phyloP scores from a whole-genome alignment of 1,140 invertebrate genomes.

The Tetragnatha versicolor region DNA sequence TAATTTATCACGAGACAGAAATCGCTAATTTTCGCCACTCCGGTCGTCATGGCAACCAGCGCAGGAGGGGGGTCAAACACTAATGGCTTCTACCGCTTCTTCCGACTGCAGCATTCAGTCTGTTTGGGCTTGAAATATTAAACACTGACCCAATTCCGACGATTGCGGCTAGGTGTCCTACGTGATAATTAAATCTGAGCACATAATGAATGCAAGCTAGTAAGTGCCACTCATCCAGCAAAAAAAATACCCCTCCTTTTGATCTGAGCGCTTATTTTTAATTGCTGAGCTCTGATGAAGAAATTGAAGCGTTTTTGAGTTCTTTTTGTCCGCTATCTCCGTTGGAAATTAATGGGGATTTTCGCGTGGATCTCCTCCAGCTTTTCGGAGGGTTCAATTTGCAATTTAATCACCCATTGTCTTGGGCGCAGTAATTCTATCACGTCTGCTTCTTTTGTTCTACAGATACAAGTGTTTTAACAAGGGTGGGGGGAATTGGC shows the following conservation, averaged over 20 bases:
- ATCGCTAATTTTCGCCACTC: slow-evolving; percentile 41
- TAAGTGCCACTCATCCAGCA: background rate
- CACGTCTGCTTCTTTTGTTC: too few species aligned
- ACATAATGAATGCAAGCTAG: slow-evolving; percentile 1
- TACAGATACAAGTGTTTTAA: too few species aligned
- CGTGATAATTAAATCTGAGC: slow-evolving; percentile 10
- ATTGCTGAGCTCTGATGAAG: background rate
- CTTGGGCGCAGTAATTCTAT: background rate
- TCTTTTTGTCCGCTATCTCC: too few species aligned
- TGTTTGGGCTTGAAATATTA: slow-evolving; percentile 23
- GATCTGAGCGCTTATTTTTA: slow-evolving; percentile 1
- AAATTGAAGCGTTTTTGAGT: too few species aligned
- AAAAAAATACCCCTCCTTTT: background rate
- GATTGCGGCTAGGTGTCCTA: background rate
- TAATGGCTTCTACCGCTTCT: slow-evolving; percentile 18
- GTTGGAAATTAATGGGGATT: slow-evolving; percentile 13
- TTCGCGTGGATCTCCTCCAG: background rate
- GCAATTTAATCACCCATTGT: background rate
- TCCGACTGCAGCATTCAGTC: background rate
- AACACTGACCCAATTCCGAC: background rate
- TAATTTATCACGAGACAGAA: slow-evolving; percentile 40
- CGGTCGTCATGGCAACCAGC: slow-evolving; percentile 12
- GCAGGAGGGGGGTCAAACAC: slow-evolving; percentile 3
- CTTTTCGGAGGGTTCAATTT: background rate
- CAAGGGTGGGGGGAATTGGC: too few species aligned